A percentile compares a stretch with the other conserved stretches of the same genome.
Conservation (phyloP, 2,113 vertebrate species). For the Pantherophis guttatus region DNA sequence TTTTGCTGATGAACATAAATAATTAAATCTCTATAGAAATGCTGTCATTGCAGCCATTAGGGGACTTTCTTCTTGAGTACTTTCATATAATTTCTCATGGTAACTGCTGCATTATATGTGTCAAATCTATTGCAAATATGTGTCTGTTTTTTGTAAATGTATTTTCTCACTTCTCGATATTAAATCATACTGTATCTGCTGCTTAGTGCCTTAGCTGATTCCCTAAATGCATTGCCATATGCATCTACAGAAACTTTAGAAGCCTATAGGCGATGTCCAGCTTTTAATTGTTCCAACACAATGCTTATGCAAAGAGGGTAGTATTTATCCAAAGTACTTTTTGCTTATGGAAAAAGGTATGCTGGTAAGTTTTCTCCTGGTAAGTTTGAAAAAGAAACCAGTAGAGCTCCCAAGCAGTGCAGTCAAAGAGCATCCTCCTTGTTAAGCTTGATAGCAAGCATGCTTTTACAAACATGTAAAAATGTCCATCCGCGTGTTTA, state of each 20-base stretch:
- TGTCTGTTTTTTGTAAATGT: not conserved
- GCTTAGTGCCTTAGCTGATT: not conserved
- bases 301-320: not conserved
- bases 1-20: not conserved
- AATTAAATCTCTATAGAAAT: not conserved
- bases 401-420: not conserved
- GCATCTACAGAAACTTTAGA: not conserved
- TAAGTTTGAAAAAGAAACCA: not conserved
- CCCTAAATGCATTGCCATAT: not conserved
- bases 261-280: not conserved
- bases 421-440: not conserved
- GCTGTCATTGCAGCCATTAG: not conserved
- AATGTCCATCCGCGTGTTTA: not conserved
- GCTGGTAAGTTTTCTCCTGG: not conserved
- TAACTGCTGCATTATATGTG: not conserved
- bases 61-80: not conserved
- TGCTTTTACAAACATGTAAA: not conserved
- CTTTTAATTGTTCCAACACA: not conserved
- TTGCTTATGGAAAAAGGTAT: not conserved
- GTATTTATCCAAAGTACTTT: not conserved
- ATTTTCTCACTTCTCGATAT: not conserved
- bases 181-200: not conserved
- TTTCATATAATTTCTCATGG: not conserved
- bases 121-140: not conserved
- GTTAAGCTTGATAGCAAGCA: not conserved